Evolutionary conservation across 1,140 invertebrate genomes (phyloP), one percentile per base, ranked within the genome.

Genomic region (Drosophila mauritiana): DNA sequence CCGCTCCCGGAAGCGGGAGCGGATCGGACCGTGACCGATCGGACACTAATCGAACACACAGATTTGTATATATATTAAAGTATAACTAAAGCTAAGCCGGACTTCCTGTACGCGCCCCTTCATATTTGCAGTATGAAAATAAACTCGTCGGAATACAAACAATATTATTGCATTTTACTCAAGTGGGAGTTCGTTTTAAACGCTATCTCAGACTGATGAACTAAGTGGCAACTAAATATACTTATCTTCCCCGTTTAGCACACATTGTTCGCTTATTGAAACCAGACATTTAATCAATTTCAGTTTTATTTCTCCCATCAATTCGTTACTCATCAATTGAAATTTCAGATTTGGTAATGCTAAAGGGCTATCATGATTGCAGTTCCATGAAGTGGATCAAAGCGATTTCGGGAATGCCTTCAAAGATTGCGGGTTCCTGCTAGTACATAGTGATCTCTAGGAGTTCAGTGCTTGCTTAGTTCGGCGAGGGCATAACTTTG

Each of bases 401-500:
- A 67, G 76, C 62, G 57, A 57, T 78, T 57, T 70, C 39, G 57
- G 75, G 65, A 78, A 78, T 78, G 75, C 73, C 40, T 70, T 62
- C 58, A 58, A 46, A 52, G 39, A 70, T 51, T 77, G 39, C 52
- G 36, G 43, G 43, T 31, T 25, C 40, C 46, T 69, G 37, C 54
- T 39, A 34, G 42, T 40, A 65, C 65, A 43, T 68, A 59, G 61
- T 40, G 56, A 17, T 20, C 27, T 53, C 22, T 51, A 54, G 46
- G 17, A 34, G 31, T 17, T 64, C 27, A 34, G 13, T 40, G 39
- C 17, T 79, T 40, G 39, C 17, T 79, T 80, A 88, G 25, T 59
- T 45, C 3, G 72, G 51, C 10, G 95, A 94, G 1, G 98, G 98
- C 96, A 97, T 98, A 55, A 94, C 94, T 92, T 98, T 97, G 0